A percentile compares a stretch with the other conserved stretches of the same genome.
Conservation (phyloP, 1,140 invertebrate species). For the Bombyx mandarina region DNA sequence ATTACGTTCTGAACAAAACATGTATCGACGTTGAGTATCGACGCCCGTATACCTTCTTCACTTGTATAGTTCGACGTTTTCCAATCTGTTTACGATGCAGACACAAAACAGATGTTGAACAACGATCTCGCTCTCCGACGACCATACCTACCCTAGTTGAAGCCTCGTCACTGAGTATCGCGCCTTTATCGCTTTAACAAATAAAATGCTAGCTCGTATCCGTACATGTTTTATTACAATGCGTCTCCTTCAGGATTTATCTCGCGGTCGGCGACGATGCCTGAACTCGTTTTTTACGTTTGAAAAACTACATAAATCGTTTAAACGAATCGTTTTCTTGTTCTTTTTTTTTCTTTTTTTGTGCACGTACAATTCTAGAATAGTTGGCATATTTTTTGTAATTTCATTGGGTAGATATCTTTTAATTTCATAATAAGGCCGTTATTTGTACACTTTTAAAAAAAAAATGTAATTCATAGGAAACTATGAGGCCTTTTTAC, state of each 20-base stretch:
- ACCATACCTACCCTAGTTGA: constrained; percentile 29
- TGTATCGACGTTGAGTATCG: constrained; percentile 3
- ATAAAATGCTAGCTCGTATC: constrained; percentile 59
- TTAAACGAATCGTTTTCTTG: constrained; percentile 27
- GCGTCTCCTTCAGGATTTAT: constrained; percentile 58
- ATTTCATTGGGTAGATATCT: neutral
- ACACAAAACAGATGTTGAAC: constrained; percentile 60
- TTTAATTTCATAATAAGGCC: too few relatives aligned
- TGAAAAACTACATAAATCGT: constrained; percentile 24
- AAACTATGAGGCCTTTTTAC: too few relatives aligned
- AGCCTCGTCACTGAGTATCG: constrained; percentile 62
- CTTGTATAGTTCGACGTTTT: neutral
- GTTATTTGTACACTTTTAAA: too few relatives aligned
- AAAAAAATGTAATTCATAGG: too few relatives aligned
- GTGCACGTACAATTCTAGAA: too few relatives aligned
- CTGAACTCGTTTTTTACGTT: constrained; percentile 36
- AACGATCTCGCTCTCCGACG: constrained; percentile 31
- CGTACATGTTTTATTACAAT: constrained; percentile 66
- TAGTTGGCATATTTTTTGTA: neutral
- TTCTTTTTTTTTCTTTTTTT: constrained; percentile 4
- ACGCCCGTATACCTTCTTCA: neutral
- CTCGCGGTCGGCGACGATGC: constrained; percentile 37
- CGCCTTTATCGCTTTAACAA: constrained; percentile 65
- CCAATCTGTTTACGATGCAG: constrained; percentile 22
- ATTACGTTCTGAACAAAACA: too few relatives aligned